Base-by-base conservation (phyloP, 2,888 invertebrate species). In the Tetheella fluctuosa region DNA sequence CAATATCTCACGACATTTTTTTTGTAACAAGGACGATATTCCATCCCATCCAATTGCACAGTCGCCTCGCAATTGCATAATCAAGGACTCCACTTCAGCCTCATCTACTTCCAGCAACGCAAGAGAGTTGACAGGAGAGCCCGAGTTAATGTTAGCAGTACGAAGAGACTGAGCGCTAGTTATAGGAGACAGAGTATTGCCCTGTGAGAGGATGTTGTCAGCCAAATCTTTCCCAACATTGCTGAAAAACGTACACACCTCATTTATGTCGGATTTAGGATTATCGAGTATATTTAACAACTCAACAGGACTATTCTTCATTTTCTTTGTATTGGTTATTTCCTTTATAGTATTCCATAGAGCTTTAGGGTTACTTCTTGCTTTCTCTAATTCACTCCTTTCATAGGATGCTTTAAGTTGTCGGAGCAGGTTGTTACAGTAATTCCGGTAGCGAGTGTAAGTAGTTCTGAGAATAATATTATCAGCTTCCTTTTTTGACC, bases 11-110 rank as follows among this genome's bases (percentile, higher is more conserved):
- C 30, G 30, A 10, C 30, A 30, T 10, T 37, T 2, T 13, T 39
- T 59, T 60, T 37, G 59, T 52, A 34, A 65, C 23, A 10, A 30
- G 23, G 2, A 58, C 12, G 65, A 54, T 13, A 65, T 63, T 2
- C 58, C 59, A 39, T 65, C 62, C 57, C 63, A 65, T 5, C 61
- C 63, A 23, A 57, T 54, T 15, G 63, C 59, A 54, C 61, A 30
- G 7, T 59, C 54, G 0, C 13, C 4, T 52, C 59, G 58, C 2
- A 65, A 58, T 34, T 34, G 34, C 3, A 52, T 12, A 0, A 64
- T 62, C 8, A 54, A 52, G 12, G 30, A 37, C 2, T 58, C 54
- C 12, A 62, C 58, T 20, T 64, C 64, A 1, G 13, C 28, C 8
- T 28, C 10, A 17, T 64, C 64, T 6, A 54, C 48, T 0, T 12